Conservation (phyloP, 2,797 vertebrate species). For the Rousettus madagascariensis region DNA sequence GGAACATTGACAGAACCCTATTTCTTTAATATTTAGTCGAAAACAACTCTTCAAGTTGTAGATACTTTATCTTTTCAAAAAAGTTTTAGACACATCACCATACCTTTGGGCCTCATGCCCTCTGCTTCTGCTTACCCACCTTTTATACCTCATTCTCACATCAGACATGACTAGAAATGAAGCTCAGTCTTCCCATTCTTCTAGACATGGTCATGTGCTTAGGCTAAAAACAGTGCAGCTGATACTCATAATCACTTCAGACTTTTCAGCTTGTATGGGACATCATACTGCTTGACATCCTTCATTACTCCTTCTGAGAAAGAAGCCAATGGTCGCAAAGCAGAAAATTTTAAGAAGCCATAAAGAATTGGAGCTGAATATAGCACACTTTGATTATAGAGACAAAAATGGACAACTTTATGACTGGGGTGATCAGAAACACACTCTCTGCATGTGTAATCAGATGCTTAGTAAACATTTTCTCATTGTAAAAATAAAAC, state of each 20-base stretch:
- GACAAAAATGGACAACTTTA: background rate
- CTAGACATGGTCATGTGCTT: background rate
- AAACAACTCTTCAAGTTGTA: background rate
- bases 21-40: background rate
- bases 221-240: background rate
- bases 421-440: background rate
- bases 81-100: background rate
- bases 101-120: background rate
- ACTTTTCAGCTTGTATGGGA: background rate
- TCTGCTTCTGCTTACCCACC: background rate
- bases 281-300: background rate
- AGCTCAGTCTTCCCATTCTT: background rate
- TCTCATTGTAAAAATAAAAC: background rate
- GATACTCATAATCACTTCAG: background rate
- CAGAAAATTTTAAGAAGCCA: background rate
- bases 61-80: background rate
- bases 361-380: background rate
- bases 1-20: background rate
- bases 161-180: background rate
- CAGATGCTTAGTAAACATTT: background rate
- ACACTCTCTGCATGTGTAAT: background rate
- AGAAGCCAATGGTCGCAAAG: background rate
- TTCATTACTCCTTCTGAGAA: conserved; percentile 3
- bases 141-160: background rate
- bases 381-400: background rate